Conservation (phyloP, 2,113 vertebrate species). For the Callipepla squamata region DNA sequence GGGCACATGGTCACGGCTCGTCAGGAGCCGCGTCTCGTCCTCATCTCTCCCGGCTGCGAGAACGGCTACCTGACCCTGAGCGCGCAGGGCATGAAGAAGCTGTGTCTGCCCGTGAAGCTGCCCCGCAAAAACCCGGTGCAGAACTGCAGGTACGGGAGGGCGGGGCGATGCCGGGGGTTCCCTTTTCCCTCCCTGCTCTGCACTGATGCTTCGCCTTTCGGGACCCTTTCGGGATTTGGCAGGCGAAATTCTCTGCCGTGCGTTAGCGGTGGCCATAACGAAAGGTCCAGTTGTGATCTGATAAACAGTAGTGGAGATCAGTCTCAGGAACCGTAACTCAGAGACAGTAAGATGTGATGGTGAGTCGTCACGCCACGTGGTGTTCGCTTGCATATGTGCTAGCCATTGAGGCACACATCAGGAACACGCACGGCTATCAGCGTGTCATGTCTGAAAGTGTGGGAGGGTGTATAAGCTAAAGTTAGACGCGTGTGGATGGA, state of each 20-base stretch:
- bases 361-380: fast-evolving
- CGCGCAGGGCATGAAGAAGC: constrained; percentile 81
- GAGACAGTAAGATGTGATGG: not conserved
- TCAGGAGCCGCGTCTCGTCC: constrained; percentile 89
- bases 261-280: not conserved
- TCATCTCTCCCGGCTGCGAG: constrained; percentile 79
- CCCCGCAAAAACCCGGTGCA: constrained; percentile 67
- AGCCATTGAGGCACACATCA: not conserved
- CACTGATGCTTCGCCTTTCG: not conserved
- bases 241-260: fast-evolving
- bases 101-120: constrained; percentile 78
- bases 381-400: not conserved
- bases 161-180: fast-evolving
- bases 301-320: not conserved
- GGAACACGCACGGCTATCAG: not conserved
- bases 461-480: not conserved
- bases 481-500: not conserved
- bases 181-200: not conserved
- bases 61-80: constrained; percentile 70
- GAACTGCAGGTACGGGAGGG: constrained; percentile 74
- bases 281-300: not conserved
- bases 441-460: not conserved
- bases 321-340: not conserved
- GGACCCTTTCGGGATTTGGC: not conserved
- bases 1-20: constrained; percentile 89